A percentile compares a stretch with the other conserved stretches of the same genome.
phyloP scores from a whole-genome alignment of 2,888 invertebrate genomes.

The Campaea margaritaria region DNA sequence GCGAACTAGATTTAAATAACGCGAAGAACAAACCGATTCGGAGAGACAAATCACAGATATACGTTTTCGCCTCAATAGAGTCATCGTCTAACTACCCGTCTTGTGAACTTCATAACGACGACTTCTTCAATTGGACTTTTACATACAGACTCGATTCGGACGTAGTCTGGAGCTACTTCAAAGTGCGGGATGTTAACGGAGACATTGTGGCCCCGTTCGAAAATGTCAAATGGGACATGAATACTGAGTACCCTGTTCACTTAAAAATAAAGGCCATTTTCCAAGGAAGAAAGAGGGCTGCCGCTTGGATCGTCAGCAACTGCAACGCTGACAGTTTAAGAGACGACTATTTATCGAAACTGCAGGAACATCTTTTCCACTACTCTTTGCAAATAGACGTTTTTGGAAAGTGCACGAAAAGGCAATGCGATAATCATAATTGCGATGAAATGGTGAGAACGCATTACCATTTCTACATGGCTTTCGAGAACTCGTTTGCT shows the following conservation, averaged over 20 bases:
- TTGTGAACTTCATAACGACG: slow-evolving; percentile 59
- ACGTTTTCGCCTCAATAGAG: slow-evolving; percentile 59
- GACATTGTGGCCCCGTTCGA: slow-evolving; percentile 57
- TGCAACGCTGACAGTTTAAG: slow-evolving; percentile 53
- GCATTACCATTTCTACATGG: slow-evolving; percentile 68
- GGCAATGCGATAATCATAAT: slow-evolving; percentile 46
- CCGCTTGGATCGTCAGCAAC: slow-evolving; percentile 63
- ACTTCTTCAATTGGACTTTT: slow-evolving; percentile 69
- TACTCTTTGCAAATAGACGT: slow-evolving; percentile 61
- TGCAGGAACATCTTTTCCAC: slow-evolving; percentile 62
- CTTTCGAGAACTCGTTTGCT: slow-evolving; percentile 66
- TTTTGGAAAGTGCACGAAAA: slow-evolving; percentile 54
- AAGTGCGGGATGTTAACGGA: slow-evolving; percentile 52
- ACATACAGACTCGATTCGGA: slow-evolving; percentile 68
- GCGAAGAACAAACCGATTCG: slow-evolving; percentile 41
- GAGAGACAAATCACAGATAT: slow-evolving; percentile 50
- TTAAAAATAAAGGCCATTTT: slow-evolving; percentile 49
- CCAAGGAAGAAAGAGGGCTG: slow-evolving; percentile 56
- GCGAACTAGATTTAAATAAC: slow-evolving; percentile 42
- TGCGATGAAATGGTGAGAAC: slow-evolving; percentile 54
- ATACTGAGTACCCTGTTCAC: slow-evolving; percentile 35
- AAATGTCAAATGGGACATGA: slow-evolving; percentile 48
- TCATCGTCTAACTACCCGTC: slow-evolving; percentile 54
- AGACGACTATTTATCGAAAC: slow-evolving; percentile 54
- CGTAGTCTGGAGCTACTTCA: slow-evolving; percentile 60